Evolutionary conservation across 2,888 invertebrate genomes (phyloP), one percentile per base, ranked within the genome.

Genomic region (Tortrix viridana): DNA sequence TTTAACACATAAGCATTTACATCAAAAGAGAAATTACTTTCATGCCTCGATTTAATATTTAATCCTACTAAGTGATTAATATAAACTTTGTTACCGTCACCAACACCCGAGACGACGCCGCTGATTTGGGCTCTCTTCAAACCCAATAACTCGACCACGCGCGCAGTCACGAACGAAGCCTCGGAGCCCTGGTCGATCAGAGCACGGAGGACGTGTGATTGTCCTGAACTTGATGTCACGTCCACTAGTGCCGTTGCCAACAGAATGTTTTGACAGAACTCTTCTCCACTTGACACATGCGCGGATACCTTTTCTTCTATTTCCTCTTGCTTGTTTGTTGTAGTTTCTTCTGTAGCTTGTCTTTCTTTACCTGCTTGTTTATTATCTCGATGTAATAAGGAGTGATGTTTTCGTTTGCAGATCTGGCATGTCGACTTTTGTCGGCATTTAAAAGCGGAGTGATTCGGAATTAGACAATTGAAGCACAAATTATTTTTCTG

Each of bases 171-270:
- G 22, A 60, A 60, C 37, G 60, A 60, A 18, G 46, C 60, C 23
- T 48, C 20, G 18, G 60, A 61, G 6, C 60, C 55, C n/a, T 55
- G 60, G 54, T 61, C 60, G 18, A 61, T 23, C 16, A 61, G 20
- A 19, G 60, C 60, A 38, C 60, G 54, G 26, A 38, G 14, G 43
- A 61, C 41, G 43, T 61, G 55, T 48, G 23, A 53, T 32, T 48
- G 22, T 6, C 54, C 54, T 19, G 20, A 26, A 6, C 7, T 22
- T 16, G 60, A 60, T 4, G 44, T 37, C 12, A 53, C 53, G 18
- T 61, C 26, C n/a, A 61, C 60, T 18, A 48, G 32, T 23, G 60
- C 60, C 5, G 60, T 55, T 6, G 60, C 54, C 38, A 61, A 44
- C 32, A 55, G 18, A 5, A 61, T 46, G 9, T 37, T 37, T 54